phyloP scores from a whole-genome alignment of 2,113 vertebrate species.

The Colistium nudipinnis region DNA sequence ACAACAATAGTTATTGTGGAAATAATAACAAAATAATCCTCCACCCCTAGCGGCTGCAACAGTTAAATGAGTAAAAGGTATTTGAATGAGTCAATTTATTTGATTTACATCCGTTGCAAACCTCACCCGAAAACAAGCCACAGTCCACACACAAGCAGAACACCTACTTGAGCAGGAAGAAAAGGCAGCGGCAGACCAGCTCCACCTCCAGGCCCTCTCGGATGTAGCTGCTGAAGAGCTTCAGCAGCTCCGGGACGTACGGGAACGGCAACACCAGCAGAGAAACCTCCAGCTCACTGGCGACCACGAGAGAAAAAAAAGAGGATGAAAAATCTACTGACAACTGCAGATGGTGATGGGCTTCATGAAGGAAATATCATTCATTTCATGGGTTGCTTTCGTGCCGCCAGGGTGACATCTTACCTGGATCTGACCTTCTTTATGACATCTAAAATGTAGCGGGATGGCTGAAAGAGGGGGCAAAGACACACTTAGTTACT shows the following conservation, averaged over 20 bases:
- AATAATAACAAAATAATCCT: too few species aligned
- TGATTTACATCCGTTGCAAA: too few species aligned
- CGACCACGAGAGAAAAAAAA: not conserved
- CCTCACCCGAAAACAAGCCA: too few species aligned
- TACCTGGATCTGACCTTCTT: slow-evolving; percentile 96
- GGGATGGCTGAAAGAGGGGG: slow-evolving; percentile 83
- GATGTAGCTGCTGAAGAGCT: slow-evolving; percentile 88
- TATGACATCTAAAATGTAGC: slow-evolving; percentile 90
- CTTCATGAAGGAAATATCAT: not conserved
- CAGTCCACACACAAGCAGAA: not conserved
- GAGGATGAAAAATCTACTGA: not conserved
- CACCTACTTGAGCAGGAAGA: slow-evolving; percentile 92
- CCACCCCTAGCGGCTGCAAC: too few species aligned
- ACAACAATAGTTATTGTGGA: too few species aligned
- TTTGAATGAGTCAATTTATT: too few species aligned
- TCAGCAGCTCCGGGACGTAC: slow-evolving; percentile 90
- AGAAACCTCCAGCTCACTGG: slow-evolving; percentile 94
- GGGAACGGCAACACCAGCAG: slow-evolving; percentile 94
- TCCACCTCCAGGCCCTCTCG: slow-evolving; percentile 87
- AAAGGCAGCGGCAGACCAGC: slow-evolving; percentile 92
- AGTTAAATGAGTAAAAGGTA: too few species aligned
- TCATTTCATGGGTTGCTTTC: not conserved
- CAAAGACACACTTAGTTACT: not conserved
- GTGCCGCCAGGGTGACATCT: slow-evolving; percentile 9
- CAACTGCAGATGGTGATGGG: not conserved